phyloP scores from a whole-genome alignment of 2,797 vertebrate species.

The Sylvilagus floridanus region DNA sequence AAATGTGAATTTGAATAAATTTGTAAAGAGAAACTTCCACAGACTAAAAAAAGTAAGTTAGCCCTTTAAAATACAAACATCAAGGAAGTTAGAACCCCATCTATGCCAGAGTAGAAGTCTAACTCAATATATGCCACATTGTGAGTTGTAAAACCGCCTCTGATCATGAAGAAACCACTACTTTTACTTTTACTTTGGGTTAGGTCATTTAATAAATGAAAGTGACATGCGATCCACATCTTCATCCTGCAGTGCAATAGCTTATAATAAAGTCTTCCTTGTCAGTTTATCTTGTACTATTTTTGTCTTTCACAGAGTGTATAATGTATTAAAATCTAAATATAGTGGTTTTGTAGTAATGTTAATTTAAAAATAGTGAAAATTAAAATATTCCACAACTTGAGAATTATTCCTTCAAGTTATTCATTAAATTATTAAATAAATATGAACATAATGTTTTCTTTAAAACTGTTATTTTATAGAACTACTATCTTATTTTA shows the following conservation, averaged over 20 bases:
- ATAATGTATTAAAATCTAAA: too few relatives aligned
- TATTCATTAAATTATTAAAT: not conserved
- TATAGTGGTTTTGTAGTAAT: not conserved
- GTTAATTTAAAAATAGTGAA: not conserved
- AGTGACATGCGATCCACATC: fast-evolving
- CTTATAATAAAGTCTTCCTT: not conserved
- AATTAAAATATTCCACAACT: not conserved
- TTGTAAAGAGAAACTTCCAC: too few relatives aligned
- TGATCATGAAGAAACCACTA: not conserved
- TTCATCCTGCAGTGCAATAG: fast-evolving
- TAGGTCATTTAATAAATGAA: not conserved
- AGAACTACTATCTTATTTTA: not conserved
- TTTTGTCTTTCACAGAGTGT: not conserved
- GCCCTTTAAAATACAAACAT: not conserved
- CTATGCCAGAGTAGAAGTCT: fast-evolving
- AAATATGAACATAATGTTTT: not conserved
- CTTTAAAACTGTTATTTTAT: not conserved
- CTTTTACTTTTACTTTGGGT: not conserved
- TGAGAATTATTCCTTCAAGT: not conserved
- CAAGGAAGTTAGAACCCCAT: not conserved
- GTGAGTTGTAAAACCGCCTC: not conserved
- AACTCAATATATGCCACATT: not conserved
- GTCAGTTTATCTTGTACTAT: not conserved
- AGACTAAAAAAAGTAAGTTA: not conserved
- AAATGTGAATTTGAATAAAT: too few relatives aligned